Conservation (phyloP, 2,888 invertebrate genomes). For the Meteorus cinctellus region DNA sequence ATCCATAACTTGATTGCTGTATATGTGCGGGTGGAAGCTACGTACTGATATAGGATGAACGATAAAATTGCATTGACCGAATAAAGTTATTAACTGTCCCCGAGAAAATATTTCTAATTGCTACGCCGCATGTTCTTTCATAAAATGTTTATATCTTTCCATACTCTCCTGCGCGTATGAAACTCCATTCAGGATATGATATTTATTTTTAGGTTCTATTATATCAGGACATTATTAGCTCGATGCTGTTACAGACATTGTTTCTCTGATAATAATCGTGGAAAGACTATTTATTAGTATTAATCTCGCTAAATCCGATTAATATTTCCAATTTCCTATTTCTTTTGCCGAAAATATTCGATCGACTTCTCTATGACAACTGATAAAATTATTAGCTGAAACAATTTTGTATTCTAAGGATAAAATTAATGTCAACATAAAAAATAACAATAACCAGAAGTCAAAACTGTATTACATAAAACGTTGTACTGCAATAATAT, state of each 20-base stretch:
- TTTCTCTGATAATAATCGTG: neutral
- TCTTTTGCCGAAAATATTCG: too few relatives aligned
- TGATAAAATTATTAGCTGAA: too few relatives aligned
- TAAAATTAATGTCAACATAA: too few relatives aligned
- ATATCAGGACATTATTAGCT: conserved; percentile 29
- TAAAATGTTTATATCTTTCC: conserved; percentile 66
- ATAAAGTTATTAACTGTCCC: conserved; percentile 66
- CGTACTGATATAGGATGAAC: conserved; percentile 31
- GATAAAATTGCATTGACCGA: conserved; percentile 58
- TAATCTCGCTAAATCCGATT: too few relatives aligned
- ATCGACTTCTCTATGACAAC: too few relatives aligned
- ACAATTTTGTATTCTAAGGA: too few relatives aligned
- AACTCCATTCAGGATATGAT: neutral
- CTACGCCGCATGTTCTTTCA: conserved; percentile 53
- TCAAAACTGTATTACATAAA: too few relatives aligned
- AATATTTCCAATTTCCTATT: too few relatives aligned
- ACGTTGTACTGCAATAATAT: neutral
- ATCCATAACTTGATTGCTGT: neutral
- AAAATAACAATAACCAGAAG: too few relatives aligned
- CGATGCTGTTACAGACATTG: conserved; percentile 15
- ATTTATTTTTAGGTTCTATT: conserved; percentile 16
- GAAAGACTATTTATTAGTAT: neutral
- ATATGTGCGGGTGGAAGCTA: neutral
- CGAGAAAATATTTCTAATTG: conserved; percentile 68
- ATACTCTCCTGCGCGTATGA: conserved; percentile 21